These are phyloP conservation scores for Cheilosia pagana DNA, from an alignment of 2,888 invertebrate species.

Conservation along the genomic window DNA sequence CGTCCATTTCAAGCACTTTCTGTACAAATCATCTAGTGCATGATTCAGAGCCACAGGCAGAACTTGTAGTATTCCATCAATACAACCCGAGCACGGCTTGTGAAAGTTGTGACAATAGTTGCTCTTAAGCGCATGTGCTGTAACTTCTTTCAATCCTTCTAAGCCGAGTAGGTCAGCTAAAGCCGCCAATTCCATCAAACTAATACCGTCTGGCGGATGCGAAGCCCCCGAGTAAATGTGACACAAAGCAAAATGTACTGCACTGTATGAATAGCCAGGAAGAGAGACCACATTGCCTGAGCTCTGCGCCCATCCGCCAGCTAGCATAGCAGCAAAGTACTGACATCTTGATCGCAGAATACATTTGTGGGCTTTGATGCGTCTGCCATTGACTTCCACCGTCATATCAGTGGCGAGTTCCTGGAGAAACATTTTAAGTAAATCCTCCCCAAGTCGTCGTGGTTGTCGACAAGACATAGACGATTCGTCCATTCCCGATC, in stretches of 20 bases:
- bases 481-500: conserved; percentile 85
- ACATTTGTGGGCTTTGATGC: conserved; percentile 95
- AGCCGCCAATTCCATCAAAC: conserved; percentile 93
- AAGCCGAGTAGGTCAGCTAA: conserved; percentile 95
- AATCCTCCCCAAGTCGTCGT: conserved; percentile 92
- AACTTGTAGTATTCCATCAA: conserved; percentile 93
- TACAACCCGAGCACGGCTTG: conserved; percentile 95
- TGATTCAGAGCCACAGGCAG: conserved; percentile 93
- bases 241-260: conserved; percentile 95
- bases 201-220: conserved; percentile 93
- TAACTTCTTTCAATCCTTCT: conserved; percentile 96
- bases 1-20: conserved; percentile 94
- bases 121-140: conserved; percentile 92
- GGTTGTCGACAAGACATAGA: conserved; percentile 84
- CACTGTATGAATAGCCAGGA: conserved; percentile 91
- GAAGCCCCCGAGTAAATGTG: conserved; percentile 97
- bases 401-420: conserved; percentile 95
- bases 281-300: conserved; percentile 92
- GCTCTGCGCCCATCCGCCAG: conserved; percentile 92
- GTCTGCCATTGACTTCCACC: conserved; percentile 91
- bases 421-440: conserved; percentile 95
- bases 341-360: conserved; percentile 95
- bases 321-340: conserved; percentile 95
- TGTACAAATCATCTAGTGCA: conserved; percentile 93
- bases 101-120: conserved; percentile 98